Evolutionary conservation across 2,113 vertebrate genomes (phyloP).

Genomic region (Monarcha castaneiventris): DNA sequence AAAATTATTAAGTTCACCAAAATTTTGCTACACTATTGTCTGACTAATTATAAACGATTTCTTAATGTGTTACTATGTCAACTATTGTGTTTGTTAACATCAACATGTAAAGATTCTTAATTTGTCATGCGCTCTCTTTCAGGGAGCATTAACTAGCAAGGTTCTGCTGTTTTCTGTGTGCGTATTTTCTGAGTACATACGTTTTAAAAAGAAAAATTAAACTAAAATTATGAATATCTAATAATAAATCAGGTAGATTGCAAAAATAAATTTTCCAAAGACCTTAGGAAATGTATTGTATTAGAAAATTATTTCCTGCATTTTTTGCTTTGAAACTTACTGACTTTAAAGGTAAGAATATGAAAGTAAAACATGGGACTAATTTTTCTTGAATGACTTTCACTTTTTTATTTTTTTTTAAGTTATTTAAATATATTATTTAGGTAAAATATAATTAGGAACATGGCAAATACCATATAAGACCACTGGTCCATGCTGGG

Average conservation of each 20-base stretch:
- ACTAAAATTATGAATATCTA: background rate
- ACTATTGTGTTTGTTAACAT: background rate
- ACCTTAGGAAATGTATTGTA: background rate
- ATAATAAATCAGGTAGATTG: background rate
- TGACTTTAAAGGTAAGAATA: background rate
- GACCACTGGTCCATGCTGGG: background rate
- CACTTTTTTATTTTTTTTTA: background rate
- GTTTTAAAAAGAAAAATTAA: background rate
- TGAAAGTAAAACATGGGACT: background rate
- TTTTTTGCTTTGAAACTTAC: background rate
- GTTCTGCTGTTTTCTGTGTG: slow-evolving; percentile 40
- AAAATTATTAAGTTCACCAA: background rate
- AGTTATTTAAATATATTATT: background rate
- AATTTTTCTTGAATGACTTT: background rate
- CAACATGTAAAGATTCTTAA: background rate
- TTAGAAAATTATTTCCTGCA: background rate
- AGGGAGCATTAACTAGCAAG: background rate
- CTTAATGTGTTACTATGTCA: background rate
- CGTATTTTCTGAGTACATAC: background rate
- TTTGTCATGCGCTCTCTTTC: background rate
- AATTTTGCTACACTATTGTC: background rate
- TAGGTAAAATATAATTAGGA: background rate
- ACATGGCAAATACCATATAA: background rate
- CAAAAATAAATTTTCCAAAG: background rate
- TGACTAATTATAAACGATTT: background rate